Conservation (phyloP, 1,140 invertebrate genomes). For the Drosophila novamexicana region DNA sequence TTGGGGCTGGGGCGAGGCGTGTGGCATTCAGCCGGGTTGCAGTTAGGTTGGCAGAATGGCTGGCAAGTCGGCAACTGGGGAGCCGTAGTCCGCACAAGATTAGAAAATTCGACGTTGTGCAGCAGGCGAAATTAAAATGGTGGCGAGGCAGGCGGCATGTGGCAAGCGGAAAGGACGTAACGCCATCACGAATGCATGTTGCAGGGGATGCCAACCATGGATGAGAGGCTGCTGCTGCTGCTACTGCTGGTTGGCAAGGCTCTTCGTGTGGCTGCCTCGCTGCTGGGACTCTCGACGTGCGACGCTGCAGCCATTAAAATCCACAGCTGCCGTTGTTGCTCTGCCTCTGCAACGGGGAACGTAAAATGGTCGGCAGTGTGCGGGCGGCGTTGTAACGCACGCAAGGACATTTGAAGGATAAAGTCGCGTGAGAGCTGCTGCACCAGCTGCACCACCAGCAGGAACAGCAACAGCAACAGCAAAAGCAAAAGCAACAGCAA, state of each 20-base stretch:
- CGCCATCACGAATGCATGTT: constrained; percentile 74
- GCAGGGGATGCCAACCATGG: constrained; percentile 28
- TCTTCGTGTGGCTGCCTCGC: constrained; percentile 26
- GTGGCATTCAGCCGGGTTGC: constrained; percentile 1
- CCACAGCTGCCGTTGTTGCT: constrained; percentile 47
- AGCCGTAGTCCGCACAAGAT: constrained; percentile 83
- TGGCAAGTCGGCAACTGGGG: constrained; percentile 71
- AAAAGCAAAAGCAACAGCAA: constrained; percentile 2
- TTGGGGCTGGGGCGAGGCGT: neutral
- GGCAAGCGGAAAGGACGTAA: constrained; percentile 44
- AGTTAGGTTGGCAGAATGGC: constrained; percentile 15
- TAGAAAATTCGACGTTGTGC: constrained; percentile 83
- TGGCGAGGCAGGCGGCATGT: constrained; percentile 47
- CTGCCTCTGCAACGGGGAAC: constrained; percentile 36
- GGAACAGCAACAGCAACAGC: constrained; percentile 8
- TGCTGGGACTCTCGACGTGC: constrained; percentile 74
- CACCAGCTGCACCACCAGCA: constrained; percentile 39
- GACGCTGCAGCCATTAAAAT: constrained; percentile 81
- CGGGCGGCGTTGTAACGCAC: constrained; percentile 74
- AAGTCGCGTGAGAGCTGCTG: constrained; percentile 70
- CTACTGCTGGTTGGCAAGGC: neutral
- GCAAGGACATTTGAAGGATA: constrained; percentile 83
- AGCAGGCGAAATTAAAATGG: constrained; percentile 81
- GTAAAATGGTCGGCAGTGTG: constrained; percentile 50
- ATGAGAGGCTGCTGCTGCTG: constrained; percentile 37